phyloP scores from a whole-genome alignment of 2,888 invertebrate genomes.

The Laspeyria flexula region DNA sequence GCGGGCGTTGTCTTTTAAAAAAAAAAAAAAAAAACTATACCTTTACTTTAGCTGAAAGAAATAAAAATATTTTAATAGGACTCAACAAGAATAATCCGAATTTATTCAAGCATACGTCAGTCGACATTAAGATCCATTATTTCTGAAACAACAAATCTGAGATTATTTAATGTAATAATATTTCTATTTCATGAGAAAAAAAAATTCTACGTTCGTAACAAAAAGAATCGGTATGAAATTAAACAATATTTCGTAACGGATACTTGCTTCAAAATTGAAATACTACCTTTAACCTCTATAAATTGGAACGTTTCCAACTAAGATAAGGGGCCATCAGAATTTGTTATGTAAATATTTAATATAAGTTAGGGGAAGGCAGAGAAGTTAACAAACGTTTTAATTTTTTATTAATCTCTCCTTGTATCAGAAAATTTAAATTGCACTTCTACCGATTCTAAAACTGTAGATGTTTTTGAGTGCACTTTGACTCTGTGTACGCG shows the following conservation, averaged over 20 bases:
- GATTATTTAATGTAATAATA: slow-evolving; percentile 36
- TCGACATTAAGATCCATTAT: slow-evolving; percentile 19
- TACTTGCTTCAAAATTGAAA: slow-evolving; percentile 20
- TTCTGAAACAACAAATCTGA: slow-evolving; percentile 25
- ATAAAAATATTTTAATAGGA: neutral
- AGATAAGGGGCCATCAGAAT: slow-evolving; percentile 48
- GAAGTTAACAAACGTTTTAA: slow-evolving; percentile 56
- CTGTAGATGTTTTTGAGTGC: no score
- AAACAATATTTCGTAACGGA: slow-evolving; percentile 31
- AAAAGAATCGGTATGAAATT: slow-evolving; percentile 42
- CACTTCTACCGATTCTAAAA: neutral
- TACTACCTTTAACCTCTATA: slow-evolving; percentile 26
- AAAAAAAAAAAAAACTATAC: no score
- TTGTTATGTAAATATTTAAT: slow-evolving; percentile 61
- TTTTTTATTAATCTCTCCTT: slow-evolving; percentile 54
- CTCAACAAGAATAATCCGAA: neutral
- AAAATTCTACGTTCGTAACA: slow-evolving; percentile 28
- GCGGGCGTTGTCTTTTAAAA: no score
- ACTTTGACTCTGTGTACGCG: no score
- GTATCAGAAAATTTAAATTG: neutral
- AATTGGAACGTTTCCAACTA: slow-evolving; percentile 49
- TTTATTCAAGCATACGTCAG: neutral
- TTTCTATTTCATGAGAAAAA: slow-evolving; percentile 27
- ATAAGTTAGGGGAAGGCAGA: slow-evolving; percentile 53
- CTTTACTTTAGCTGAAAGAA: no score